Conservation (phyloP, 2,113 vertebrate species). For the Ceyx margarethae region DNA sequence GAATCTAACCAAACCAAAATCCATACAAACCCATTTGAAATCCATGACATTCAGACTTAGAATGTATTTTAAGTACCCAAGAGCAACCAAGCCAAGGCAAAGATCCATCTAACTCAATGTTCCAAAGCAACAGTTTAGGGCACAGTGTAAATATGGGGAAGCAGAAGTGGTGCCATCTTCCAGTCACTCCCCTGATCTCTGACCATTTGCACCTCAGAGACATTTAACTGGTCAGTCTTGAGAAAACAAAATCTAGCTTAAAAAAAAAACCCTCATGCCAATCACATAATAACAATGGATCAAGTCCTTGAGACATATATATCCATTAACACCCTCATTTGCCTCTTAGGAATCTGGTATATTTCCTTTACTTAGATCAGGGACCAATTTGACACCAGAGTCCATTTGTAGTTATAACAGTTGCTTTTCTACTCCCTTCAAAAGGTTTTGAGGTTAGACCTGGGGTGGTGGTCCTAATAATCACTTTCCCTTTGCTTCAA, state of each 20-base stretch:
- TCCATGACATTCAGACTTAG: neutral
- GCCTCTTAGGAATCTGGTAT: neutral
- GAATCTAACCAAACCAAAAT: neutral
- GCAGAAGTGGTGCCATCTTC: neutral
- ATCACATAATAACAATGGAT: neutral
- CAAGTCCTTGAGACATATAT: neutral
- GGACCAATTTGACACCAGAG: neutral
- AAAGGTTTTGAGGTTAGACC: neutral
- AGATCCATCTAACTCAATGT: neutral
- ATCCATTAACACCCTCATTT: neutral
- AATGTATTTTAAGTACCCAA: neutral
- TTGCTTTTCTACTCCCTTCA: neutral
- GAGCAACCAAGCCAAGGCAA: neutral
- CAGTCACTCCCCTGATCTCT: neutral
- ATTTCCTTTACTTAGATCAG: neutral
- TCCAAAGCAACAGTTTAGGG: neutral
- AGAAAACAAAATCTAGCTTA: neutral
- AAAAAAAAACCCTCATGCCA: accelerated
- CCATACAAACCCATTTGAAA: neutral
- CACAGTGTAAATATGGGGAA: neutral
- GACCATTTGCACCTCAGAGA: neutral
- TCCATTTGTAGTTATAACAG: neutral
- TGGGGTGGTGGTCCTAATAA: neutral
- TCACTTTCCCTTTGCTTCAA: neutral
- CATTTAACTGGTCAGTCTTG: neutral